These are phyloP conservation scores for Antigone vipio DNA, from an alignment of 2,113 vertebrate genomes.

Conservation along the genomic window DNA sequence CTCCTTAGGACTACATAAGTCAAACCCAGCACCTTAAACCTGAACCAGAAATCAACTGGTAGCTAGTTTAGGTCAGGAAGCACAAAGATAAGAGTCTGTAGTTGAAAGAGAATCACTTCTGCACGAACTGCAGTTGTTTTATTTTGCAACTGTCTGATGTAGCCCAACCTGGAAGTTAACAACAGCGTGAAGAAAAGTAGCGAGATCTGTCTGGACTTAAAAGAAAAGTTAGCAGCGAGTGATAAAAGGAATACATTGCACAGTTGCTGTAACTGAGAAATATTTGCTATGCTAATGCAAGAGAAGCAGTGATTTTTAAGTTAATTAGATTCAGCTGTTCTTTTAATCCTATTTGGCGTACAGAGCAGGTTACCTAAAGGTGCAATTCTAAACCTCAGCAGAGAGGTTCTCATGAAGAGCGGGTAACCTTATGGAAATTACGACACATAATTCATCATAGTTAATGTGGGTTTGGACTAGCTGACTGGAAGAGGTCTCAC, in stretches of 20 bases:
- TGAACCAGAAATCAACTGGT: background rate
- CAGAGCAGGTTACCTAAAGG: conserved; percentile 3
- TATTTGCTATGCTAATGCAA: background rate
- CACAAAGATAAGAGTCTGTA: background rate
- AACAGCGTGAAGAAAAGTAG: background rate
- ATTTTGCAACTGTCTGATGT: background rate
- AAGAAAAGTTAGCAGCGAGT: background rate
- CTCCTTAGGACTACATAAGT: background rate
- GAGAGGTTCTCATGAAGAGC: background rate
- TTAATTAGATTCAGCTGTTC: conserved; percentile 47
- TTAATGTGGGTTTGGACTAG: background rate
- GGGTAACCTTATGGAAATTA: conserved; percentile 30
- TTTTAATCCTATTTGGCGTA: background rate
- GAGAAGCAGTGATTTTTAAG: background rate
- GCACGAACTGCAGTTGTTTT: background rate
- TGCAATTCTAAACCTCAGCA: background rate
- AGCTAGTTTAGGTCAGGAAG: background rate
- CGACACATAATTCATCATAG: background rate
- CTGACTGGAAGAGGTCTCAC: conserved; percentile 19
- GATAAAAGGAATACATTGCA: background rate
- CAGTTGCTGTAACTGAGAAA: background rate
- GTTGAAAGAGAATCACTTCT: background rate
- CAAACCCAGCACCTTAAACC: background rate
- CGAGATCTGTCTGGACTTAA: background rate
- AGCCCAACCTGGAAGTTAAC: background rate